Percentiles rank a stretch among this genome's conserved stretches.
These are phyloP conservation scores for Phengaris alcon DNA, from an alignment of 2,888 invertebrate genomes.

Conservation along the genomic window DNA sequence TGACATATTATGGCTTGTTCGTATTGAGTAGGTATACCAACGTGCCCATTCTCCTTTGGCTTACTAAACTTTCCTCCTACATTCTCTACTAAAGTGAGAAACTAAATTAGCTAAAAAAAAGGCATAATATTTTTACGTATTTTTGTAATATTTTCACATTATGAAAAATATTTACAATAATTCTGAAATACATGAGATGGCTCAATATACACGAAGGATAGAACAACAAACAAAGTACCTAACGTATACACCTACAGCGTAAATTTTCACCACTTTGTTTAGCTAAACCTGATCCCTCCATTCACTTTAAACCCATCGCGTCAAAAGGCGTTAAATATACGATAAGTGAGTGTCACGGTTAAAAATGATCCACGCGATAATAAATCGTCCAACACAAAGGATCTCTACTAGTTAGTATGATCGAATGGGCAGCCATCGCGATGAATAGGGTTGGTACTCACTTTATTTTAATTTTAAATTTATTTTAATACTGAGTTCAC, in stretches of 20 bases:
- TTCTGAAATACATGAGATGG: too few species aligned
- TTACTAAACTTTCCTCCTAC: too few species aligned
- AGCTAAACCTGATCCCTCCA: conserved; percentile 2
- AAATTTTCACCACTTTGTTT: neutral
- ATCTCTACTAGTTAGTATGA: conserved; percentile 28
- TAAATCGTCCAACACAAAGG: conserved; percentile 25
- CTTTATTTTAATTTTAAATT: neutral
- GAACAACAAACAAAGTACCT: too few species aligned
- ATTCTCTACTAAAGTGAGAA: too few species aligned
- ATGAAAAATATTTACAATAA: too few species aligned
- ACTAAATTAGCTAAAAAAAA: too few species aligned
- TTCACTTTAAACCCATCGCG: neutral
- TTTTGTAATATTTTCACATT: too few species aligned
- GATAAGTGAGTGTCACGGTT: conserved; percentile 13
- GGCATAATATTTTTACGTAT: too few species aligned
- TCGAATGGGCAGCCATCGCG: conserved; percentile 17
- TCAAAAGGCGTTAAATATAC: conserved; percentile 26
- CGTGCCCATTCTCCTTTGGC: too few species aligned
- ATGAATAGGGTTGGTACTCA: conserved; percentile 9
- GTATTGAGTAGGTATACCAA: too few species aligned
- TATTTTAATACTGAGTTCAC: neutral
- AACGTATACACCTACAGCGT: neutral
- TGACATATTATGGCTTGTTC: too few species aligned
- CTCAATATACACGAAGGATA: too few species aligned
- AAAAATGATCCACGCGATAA: conserved; percentile 16